Percentiles rank a stretch among this genome's conserved stretches.
Conservation (phyloP, 2,113 vertebrate species). For the Nothocercus julius region DNA sequence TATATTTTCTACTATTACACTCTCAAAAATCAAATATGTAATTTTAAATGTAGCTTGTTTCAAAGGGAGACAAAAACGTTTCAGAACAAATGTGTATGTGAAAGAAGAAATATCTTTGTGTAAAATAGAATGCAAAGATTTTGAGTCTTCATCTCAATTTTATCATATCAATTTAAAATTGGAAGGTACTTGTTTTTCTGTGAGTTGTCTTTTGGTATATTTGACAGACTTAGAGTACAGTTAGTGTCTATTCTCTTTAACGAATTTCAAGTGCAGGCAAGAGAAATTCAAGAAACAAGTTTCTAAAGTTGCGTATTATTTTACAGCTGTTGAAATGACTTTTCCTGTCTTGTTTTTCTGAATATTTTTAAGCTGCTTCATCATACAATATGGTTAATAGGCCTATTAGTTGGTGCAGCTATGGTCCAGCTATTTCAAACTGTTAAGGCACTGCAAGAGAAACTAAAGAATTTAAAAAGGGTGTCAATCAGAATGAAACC, state of each 20-base stretch:
- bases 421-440: background rate
- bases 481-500: background rate
- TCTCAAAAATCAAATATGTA: background rate
- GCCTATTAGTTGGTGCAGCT: background rate
- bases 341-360: background rate
- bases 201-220: background rate
- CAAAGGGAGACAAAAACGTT: background rate
- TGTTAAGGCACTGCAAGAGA: background rate
- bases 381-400: background rate
- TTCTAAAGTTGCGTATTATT: background rate
- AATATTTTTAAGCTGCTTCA: background rate
- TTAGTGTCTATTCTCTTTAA: background rate
- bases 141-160: background rate
- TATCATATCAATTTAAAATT: background rate
- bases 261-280: background rate
- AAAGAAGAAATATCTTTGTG: background rate
- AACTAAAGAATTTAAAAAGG: background rate
- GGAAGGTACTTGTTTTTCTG: background rate
- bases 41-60: background rate
- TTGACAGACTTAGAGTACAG: background rate
- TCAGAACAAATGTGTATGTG: background rate
- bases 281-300: background rate
- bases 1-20: background rate
- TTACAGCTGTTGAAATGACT: slow-evolving; percentile 3
- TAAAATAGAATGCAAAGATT: background rate